Evolutionary conservation across 1,140 invertebrate genomes (phyloP).

Genomic region (Drosophila repleta): DNA sequence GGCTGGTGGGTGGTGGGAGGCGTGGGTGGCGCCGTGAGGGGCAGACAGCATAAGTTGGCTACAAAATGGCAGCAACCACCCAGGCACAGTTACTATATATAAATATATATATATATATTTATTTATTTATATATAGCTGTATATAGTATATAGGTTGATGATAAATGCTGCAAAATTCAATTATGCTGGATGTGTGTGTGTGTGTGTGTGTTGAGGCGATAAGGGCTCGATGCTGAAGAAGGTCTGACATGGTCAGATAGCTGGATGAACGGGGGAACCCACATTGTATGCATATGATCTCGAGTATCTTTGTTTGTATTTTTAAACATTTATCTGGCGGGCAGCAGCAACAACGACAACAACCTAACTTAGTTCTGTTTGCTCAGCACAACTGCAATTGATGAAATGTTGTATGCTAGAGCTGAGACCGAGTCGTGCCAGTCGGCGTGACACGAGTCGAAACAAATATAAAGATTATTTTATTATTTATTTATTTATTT

Average conservation of each 20-base stretch:
- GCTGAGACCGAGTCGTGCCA: neutral
- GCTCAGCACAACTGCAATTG: constrained; percentile 36
- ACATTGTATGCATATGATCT: constrained; percentile 56
- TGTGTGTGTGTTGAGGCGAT: constrained; percentile 6
- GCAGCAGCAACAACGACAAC: constrained; percentile 47
- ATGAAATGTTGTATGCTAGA: neutral
- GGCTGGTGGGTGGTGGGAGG: neutral
- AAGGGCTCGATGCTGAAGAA: constrained; percentile 3
- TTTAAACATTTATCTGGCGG: constrained; percentile 72
- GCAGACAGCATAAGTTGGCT: constrained; percentile 6
- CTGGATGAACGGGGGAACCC: constrained; percentile 6
- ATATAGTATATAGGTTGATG: constrained; percentile 1
- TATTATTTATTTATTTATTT: too few species aligned
- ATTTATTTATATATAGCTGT: neutral
- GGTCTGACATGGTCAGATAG: constrained; percentile 14
- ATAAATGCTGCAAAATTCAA: constrained; percentile 12
- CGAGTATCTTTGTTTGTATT: constrained; percentile 58
- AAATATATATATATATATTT: too few species aligned
- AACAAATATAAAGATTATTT: too few species aligned
- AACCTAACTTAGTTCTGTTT: constrained; percentile 64
- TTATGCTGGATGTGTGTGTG: constrained; percentile 7
- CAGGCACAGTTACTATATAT: neutral
- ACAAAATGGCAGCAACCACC: constrained; percentile 47
- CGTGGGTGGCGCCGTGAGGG: neutral
- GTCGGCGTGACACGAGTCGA: neutral